Conservation (phyloP, 2,113 vertebrate species). For the Brachyhypopomus occidentalis region DNA sequence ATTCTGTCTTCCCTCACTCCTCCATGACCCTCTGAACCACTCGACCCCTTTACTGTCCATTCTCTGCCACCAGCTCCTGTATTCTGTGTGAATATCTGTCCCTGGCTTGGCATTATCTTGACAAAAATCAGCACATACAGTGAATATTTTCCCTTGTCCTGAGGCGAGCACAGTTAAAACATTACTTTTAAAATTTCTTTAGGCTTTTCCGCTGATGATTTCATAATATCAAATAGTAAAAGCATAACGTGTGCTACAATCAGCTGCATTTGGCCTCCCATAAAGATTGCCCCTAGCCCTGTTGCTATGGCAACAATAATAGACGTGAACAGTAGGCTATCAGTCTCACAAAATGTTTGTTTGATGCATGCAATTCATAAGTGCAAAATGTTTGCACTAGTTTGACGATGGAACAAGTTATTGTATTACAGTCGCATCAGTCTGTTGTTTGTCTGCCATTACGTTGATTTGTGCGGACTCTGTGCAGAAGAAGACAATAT, state of each 20-base stretch:
- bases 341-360: slow-evolving; percentile 35
- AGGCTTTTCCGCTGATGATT: slow-evolving; percentile 18
- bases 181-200: slow-evolving; percentile 28
- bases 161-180: slow-evolving; percentile 20
- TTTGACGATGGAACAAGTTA: not conserved
- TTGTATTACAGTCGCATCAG: not conserved
- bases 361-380: slow-evolving; percentile 27
- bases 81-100: slow-evolving; percentile 1
- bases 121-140: not conserved
- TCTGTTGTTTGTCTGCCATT: not conserved
- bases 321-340: slow-evolving; percentile 38
- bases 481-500: not conserved
- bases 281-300: slow-evolving; percentile 34
- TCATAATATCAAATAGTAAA: slow-evolving; percentile 42
- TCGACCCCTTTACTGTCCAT: not conserved
- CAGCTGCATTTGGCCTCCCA: slow-evolving; percentile 31
- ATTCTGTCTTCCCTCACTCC: not conserved
- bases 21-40: not conserved
- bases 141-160: slow-evolving; percentile 6
- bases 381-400: slow-evolving; percentile 22
- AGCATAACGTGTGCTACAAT: slow-evolving; percentile 9
- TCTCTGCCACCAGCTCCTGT: not conserved
- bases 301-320: slow-evolving; percentile 44
- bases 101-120: slow-evolving; percentile 4
- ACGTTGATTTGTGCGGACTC: not conserved